A percentile compares a stretch with the other conserved stretches of the same genome.
phyloP scores from a whole-genome alignment of 2,113 vertebrate genomes.

The Ginglymostoma cirratum region DNA sequence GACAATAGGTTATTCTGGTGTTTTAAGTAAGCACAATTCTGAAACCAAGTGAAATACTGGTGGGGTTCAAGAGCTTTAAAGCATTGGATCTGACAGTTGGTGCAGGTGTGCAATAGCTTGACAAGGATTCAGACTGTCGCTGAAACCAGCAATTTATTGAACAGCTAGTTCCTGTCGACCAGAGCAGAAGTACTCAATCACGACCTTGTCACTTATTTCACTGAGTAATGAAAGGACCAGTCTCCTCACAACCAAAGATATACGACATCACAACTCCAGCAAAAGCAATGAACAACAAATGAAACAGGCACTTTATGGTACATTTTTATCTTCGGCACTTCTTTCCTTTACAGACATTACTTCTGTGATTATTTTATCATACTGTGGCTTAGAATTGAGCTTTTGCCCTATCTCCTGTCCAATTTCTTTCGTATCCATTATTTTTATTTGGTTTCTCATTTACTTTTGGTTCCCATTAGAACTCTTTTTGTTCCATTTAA shows the following conservation, averaged over 20 bases:
- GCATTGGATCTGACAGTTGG: conserved; percentile 52
- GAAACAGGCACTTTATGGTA: not conserved
- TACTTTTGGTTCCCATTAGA: not conserved
- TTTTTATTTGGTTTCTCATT: not conserved
- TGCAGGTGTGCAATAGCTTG: conserved; percentile 58
- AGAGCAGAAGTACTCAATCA: not conserved
- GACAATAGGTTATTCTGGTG: not conserved
- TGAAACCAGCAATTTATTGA: conserved; percentile 70
- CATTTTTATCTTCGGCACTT: not conserved
- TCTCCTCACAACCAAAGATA: not conserved
- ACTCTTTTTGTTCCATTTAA: not conserved
- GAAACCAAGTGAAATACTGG: conserved; percentile 50
- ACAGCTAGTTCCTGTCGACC: conserved; percentile 5
- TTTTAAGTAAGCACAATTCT: conserved; percentile 39
- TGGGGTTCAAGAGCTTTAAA: conserved; percentile 44
- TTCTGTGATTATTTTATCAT: not conserved
- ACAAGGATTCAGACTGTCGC: conserved; percentile 69
- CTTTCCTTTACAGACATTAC: not conserved
- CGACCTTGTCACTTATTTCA: not conserved
- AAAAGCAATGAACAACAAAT: not conserved
- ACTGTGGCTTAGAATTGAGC: not conserved
- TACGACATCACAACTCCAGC: no score
- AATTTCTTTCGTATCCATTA: not conserved
- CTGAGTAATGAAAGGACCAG: not conserved
- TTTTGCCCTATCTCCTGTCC: not conserved